Base-by-base conservation (phyloP, 2,888 invertebrate genomes). In the Hesperia comma region DNA sequence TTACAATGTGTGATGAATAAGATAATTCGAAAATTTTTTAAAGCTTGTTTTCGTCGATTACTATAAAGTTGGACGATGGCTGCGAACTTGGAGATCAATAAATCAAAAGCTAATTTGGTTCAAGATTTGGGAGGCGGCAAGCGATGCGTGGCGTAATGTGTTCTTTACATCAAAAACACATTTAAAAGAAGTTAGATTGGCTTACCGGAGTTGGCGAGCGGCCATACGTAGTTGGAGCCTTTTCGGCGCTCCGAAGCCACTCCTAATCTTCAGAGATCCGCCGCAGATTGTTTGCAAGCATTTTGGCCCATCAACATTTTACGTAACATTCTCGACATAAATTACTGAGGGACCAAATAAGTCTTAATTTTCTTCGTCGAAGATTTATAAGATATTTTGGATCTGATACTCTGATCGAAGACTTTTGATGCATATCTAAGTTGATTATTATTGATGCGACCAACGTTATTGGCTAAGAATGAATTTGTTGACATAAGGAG, bases 161-260 rank as follows among this genome's bases (percentile, higher is more conserved):
- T 88, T 91, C 86, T 91, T 90, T 89, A 88, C 88, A 92, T 92
- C 91, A 92, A 92, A 92, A 92, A 92, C 91, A 91, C 90, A 91
- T 92, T 92, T 92, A 91, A 90, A 92, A 91, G 90, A 92, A 92
- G 92, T 92, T 92, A 92, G 88, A 92, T 92, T 92, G 91, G 92
- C 91, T 92, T 90, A 89, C 84, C 78, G 85, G 87, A 90, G 88
- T 90, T 90, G 91, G 90, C 90, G 84, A 76, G 78, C 82, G 85
- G 86, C 90, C 91, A 91, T 87, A 86, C 87, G 80, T 86, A 85
- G 84, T 85, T 85, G 82, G 85, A 87, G 87, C 85, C 87, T 87
- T 84, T 81, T 81, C 82, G 88, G 85, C 87, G 86, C 85, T 85
- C 82, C 81, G 79, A 85, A 87, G 86, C 85, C 86, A 74, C 82